Evolutionary conservation across 2,888 invertebrate species (phyloP), one percentile per base, ranked within the genome.

Genomic region (Machimus rusticus): DNA sequence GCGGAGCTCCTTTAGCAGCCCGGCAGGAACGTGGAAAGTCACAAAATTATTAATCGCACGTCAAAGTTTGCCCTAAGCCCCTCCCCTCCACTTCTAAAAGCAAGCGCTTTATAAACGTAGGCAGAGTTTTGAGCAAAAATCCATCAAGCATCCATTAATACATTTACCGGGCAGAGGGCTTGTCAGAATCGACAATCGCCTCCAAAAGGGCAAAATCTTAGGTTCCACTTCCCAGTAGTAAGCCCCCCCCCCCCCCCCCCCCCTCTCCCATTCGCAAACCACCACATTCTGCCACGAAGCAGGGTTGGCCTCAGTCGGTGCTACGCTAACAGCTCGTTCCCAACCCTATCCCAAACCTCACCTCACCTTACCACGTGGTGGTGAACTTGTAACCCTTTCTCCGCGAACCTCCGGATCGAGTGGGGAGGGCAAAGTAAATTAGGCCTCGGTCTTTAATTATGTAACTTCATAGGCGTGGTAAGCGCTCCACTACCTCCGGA

Each of bases 381-480:
- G 19, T 66, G 66, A 74, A 34, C 37, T 19, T 57, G 19, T 31
- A 82, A 34, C 66, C 66, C 82, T 82, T 82, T 34, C 46, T 28
- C 37, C n/a, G n/a, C 74, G 55, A 34, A 34, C n/a, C 37, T 16
- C 28, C 74, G 46, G 31, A 46, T 28, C 31, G 23, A 19, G 66
- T 74, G 46, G 46, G 39, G 74, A 43, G 85, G 85, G 34, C 43
- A 74, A 74, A 74, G 74, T 74, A 85, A 85, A 85, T 74, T 85
- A 85, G 74, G 74, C 85, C 43, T 74, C 85, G 28, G 74, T 74
- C 74, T 85, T 85, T 85, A 85, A 74, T 85, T 85, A 85, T 74
- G 74, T 85, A 85, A 55, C 43, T 37, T 85, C 74, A 85, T 85
- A 46, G 85, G 85, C 74, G 74, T 74, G 74, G 66, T 66, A 66